Base-by-base conservation (phyloP, 1,140 invertebrate genomes). In the Pseudobourletiella spinata region DNA sequence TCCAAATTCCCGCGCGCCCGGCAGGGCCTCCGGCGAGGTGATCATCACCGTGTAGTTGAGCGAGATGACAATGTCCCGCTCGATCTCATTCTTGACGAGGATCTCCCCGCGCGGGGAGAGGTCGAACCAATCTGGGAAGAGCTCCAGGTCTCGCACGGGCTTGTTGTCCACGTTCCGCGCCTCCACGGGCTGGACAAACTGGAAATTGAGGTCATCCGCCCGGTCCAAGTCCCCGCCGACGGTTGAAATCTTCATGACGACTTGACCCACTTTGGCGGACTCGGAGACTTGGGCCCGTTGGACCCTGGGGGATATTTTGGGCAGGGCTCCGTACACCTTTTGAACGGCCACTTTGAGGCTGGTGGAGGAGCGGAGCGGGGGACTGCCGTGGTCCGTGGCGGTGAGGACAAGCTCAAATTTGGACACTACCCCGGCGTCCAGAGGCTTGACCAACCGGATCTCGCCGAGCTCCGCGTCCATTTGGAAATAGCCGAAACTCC, bases 291-390 rank as follows among this genome's bases (percentile, higher is more conserved):
- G 85, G 0, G 88, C 86, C 67, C 87, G 80, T 73, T 93, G 90
- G 1, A 84, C 85, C 39, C 81, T 74, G 0, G 91, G 91, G 2
- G 81, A 82, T 72, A 97, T 94, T 71, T 85, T 85, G 0, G 93
- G 93, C 63, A 84, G 79, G 74, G 93, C 94, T 72, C 94, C 88
- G 73, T 96, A 96, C 28, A 85, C 88, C 72, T 93, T 90, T 24
- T 86, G 80, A 1, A 94, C 81, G 66, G 82, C 84, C 1, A 94
- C 81, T 44, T 82, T 84, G 1, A 95, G 69, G 1, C 84, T 86
- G 0, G 88, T 83, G 0, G 87, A 90, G 15, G 89, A 88, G 0
- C 87, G 89, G 52, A 89, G 74, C 68, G 83, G 83, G 8, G 89
- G 88, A 1, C 82, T 83, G 43, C 67, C 67, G 3, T 50, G n/a